Evolutionary conservation across 2,113 vertebrate species (phyloP), one percentile per base, ranked within the genome.

Genomic region (Peucedramus taeniatus): DNA sequence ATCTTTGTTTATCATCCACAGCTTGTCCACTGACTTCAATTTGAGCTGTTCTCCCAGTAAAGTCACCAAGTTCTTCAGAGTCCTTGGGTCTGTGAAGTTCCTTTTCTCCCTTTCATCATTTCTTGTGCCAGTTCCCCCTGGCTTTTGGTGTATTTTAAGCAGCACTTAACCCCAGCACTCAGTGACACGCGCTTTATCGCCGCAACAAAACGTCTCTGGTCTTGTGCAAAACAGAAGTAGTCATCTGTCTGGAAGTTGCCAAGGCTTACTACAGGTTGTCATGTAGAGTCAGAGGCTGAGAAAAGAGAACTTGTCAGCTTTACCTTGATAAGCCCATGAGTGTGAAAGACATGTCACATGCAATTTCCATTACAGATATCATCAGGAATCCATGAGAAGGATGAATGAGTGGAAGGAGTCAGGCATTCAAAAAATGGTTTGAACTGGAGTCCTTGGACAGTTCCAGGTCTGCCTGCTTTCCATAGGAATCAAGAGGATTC

Each of bases 261-360:
- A 81, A 70, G 87, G 37, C 83, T 79, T 68, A 61, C 37, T 90
- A 37, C 15, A 17, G 66, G 50, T 90, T 94, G 81, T 71, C 71
- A 88, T 27, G 40, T 19, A 70, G 45, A 92, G 57, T 49, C 95
- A 87, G 83, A 92, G 71, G 65, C 89, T 69, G 90, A 93, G 94
- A 81, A 83, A 50, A 89, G 71, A 70, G 33, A 76, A 76, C 56
- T 87, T 90, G 79, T 53, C 90, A 83, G 88, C 92, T 87, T 83
- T 69, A 81, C 68, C 65, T 84, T 68, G 96, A 95, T 97, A 97
- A 97, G 84, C 61, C 88, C 50, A 44, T 71, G 71, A 97, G 96
- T 97, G 96, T 95, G 91, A 91, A 85, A 96, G 97, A 97, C 87
- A 95, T 79, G 66, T 49, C 90, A 90, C 96, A 95, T 49, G 68